Evolutionary conservation across 2,113 vertebrate genomes (phyloP), one percentile per base, ranked within the genome.

Genomic region (Eupsittula cactorum): DNA sequence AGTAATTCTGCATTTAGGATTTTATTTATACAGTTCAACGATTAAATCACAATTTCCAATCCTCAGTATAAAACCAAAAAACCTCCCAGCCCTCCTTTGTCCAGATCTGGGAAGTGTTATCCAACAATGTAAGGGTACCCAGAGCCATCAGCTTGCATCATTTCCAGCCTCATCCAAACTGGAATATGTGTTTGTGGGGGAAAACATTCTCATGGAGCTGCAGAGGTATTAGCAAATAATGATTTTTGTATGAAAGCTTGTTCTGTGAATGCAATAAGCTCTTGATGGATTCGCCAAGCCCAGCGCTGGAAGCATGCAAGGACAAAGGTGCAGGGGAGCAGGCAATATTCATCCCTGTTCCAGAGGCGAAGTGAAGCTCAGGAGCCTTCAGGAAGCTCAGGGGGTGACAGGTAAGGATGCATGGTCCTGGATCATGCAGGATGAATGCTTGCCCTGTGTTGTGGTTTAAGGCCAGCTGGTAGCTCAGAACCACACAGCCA

Each of bases 41-140:
- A 88, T 95, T 95, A 90, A 97, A 88, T 95, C 69, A 92, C 67
- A 73, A 53, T 96, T 97, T 92, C 79, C 85, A 94, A 59, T 63
- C 29, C 47, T 92, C 31, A 7, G 31, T 78, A 52, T 67, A 77
- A 91, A 70, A 92, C 1, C 5, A 69, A 65, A 24, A 70, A 76
- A 20, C 31, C 33, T 59, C 9, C 10, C 92, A 78, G 1, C 42
- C 10, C 24, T 65, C 15, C 62, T 73, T 73, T 7, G 33, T 29
- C 12, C 16, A 11, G 39, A 82, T 9, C 0, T 67, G 42, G 46
- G 75, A 81, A 91, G 20, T 2, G 35, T 80, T 53, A 73, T 42
- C 50, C 1, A 41, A 53, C 13, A 89, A 78, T 21, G 11, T 60
- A 21, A 50, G 17, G 16, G 42, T 42, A 74, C 50, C 8, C 8